Evolutionary conservation across 2,797 vertebrate genomes (phyloP), one percentile per base, ranked within the genome.

Genomic region (Ciconia nigra): DNA sequence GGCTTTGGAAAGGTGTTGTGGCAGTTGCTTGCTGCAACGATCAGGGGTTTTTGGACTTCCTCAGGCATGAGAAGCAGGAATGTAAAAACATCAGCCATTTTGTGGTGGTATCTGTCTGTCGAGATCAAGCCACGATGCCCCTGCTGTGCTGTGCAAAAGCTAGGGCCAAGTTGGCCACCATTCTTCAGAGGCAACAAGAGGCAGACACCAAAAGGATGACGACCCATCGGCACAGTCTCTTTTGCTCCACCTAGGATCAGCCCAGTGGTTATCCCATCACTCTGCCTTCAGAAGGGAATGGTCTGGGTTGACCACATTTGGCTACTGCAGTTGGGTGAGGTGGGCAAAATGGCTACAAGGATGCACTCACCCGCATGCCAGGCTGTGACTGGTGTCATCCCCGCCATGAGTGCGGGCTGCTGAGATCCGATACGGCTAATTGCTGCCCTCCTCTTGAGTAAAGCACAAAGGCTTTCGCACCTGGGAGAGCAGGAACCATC

Each of bases 371-470:
- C 0, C 4, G 0, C 1, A 0, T 42, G 83, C 59, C 21, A 11
- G n/a, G 55, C 57, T 63, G 55, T 33, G 13, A 2, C 77, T 74
- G 66, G 9, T 79, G 80, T 26, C 79, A 25, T 33, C 44, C n/a
- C 17, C 1, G 0, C 47, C 0, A 0, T 0, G 2, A 59, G 18
- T 0, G 0, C 69, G 54, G 85, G 55, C 73, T 74, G 55, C 70
- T 51, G 81, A 55, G 63, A 6, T 9, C 55, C 44, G 61, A 0
- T 26, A 15, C 31, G 74, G 57, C 41, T 87, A 35, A 0, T 54
- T 31, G 44, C 59, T 70, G 59, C 47, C 16, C 15, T 77, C 16
- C 58, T 52, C 44, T n/a, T 22, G 70, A 61, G n/a, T 33, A 22
- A 25, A 24, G 66, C 33, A 24, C 52, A 6, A n/a, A 20, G 31